Base-by-base conservation (phyloP, 2,797 vertebrate genomes). In the Nannoperca obscura region DNA sequence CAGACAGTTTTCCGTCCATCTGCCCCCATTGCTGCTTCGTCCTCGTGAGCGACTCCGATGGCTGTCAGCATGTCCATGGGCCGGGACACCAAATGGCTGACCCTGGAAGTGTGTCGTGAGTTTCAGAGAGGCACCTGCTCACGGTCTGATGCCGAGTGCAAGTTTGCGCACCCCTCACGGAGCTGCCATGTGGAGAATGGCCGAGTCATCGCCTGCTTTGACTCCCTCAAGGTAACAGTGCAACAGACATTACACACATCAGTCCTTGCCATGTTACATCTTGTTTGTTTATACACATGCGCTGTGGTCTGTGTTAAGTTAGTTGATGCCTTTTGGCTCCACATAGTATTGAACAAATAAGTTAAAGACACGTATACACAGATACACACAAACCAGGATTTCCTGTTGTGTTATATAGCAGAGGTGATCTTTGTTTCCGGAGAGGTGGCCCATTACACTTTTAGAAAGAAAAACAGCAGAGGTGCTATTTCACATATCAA, bases 151-250 rank as follows among this genome's bases (percentile, higher is more conserved):
- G 94, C 94, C 12, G 98, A 99, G 91, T 99, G 98, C 96, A 99
- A 98, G 95, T 99, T 99, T 87, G 98, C 98, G 89, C 98, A 99
- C 92, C 98, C 98, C 0, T 97, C 98, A 67, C 95, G 97, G 89
- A 96, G 97, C 94, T 99, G 98, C 96, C 98, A 99, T 83, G 97
- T 99, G 96, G 98, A 99, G 95, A 99, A 99, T 50, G 98, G 98
- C 85, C 96, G 97, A 81, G 98, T 99, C 95, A 97, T 99, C 82
- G 98, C 98, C 94, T 99, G 98, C 95, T 99, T 99, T 92, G 98
- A 99, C 96, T 99, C 97, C 42, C 96, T 99, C 86, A 99, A 99
- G 98, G 98, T 99, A 97, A 96, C 93, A 83, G 86, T 50, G 55
- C 81, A 57, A 62, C 76, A 75, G 49, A 79, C 72, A 47, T 66